Evolutionary conservation across 2,797 vertebrate genomes (phyloP), one percentile per base, ranked within the genome.

Genomic region (Gadopsis bispinosus): DNA sequence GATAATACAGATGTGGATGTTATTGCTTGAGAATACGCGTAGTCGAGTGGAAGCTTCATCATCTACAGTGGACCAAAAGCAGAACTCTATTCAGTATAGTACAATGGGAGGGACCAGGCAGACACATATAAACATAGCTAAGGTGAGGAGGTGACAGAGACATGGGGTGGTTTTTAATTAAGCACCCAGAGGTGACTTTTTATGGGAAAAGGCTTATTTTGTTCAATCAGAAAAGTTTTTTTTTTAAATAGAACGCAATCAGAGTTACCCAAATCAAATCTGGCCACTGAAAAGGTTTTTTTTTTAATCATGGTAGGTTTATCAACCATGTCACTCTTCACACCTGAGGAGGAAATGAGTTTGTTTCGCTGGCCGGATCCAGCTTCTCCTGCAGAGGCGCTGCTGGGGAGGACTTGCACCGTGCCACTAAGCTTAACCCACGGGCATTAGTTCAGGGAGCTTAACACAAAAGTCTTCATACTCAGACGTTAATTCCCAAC

Each of bases 11-110:
- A 94, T 91, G 92, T 92, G 85, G 93, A 91, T 95, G 92, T 94
- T 95, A 93, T 93, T 94, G 92, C 93, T 95, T 94, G 93, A 95
- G 94, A 95, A 95, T 94, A 95, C 94, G 91, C 91, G 90, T 95
- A 93, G 92, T 91, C 87, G 93, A 94, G 93, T 73, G 90, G 92
- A 87, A 75, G 88, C 91, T 77, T 84, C 64, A 59, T 91, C 93
- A 37, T 83, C 93, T 81, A 56, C 80, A 76, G 48, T 77, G 83
- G 87, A 88, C 81, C 80, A 70, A 82, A 88, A 72, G 62, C 81
- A 80, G 69, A 65, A 22, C 26, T 73, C 50, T 43, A 20, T 78
- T 58, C 58, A 64, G 50, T 58, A 59, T 58, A 37, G 29, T 4
- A 60, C 78, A 79, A 60, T 58, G 31, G 69, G 64, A 43, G 54